Percentiles rank a stretch among this genome's conserved stretches.
phyloP scores from a whole-genome alignment of 2,888 invertebrate genomes.

The Panzeria rudis region DNA sequence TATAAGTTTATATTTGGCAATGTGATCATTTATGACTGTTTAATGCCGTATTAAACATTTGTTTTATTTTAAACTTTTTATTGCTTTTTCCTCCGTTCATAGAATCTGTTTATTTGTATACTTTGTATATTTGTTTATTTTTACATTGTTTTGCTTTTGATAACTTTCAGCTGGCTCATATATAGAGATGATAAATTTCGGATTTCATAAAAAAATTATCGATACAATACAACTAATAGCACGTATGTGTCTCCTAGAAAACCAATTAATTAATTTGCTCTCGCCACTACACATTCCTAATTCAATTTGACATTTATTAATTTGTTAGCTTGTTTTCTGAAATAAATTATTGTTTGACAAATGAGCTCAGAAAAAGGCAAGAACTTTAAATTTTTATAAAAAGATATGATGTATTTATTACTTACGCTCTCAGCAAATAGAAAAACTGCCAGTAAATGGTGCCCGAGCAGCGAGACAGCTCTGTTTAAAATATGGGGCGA shows the following conservation, averaged over 20 bases:
- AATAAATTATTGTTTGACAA: background rate
- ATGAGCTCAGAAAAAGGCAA: background rate
- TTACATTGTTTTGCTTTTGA: background rate
- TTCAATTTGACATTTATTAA: background rate
- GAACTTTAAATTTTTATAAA: background rate
- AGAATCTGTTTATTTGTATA: too few relatives aligned
- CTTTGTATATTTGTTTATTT: background rate
- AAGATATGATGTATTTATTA: background rate
- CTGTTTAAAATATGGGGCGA: background rate
- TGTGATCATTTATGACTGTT: too few relatives aligned
- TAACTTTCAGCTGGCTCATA: background rate
- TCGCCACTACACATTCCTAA: background rate
- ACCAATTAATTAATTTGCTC: too few relatives aligned
- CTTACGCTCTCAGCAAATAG: background rate
- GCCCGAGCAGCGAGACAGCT: background rate
- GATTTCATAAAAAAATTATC: background rate
- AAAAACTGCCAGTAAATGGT: constrained; percentile 42
- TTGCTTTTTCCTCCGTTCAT: too few relatives aligned
- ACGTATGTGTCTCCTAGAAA: too few relatives aligned
- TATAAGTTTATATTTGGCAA: too few relatives aligned
- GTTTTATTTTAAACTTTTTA: too few relatives aligned
- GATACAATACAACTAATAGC: background rate
- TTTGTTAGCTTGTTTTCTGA: background rate
- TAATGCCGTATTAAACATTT: too few relatives aligned
- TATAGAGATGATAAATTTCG: background rate